Conservation (phyloP, 2,888 invertebrate genomes). For the Malthinus seriepunctatus region DNA sequence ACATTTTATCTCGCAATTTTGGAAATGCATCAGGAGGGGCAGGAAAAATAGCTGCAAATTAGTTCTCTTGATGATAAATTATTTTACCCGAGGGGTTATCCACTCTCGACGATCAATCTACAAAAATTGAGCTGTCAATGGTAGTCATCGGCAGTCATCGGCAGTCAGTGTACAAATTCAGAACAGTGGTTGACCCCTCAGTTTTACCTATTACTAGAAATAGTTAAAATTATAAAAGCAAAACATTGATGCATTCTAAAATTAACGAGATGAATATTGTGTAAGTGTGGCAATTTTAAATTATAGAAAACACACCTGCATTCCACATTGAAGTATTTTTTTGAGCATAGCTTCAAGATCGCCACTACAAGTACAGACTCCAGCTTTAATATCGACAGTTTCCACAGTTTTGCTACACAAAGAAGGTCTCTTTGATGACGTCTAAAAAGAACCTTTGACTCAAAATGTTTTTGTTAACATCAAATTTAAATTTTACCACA, state of each 20-base stretch:
- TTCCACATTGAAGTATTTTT: slow-evolving; percentile 41
- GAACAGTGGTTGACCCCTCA: too few species aligned
- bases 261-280: slow-evolving; percentile 6
- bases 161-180: too few species aligned
- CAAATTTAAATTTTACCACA: slow-evolving; percentile 3
- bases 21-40: neutral
- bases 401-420: slow-evolving; percentile 15
- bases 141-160: too few species aligned
- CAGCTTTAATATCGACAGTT: slow-evolving; percentile 15
- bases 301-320: slow-evolving; percentile 38
- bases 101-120: neutral
- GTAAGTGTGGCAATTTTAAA: slow-evolving; percentile 32
- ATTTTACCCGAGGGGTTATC: neutral
- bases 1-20: slow-evolving; percentile 1
- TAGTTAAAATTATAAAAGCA: neutral
- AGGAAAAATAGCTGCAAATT: too few species aligned
- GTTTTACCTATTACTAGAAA: too few species aligned
- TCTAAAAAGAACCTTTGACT: slow-evolving; percentile 11
- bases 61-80: too few species aligned
- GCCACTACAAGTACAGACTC: slow-evolving; percentile 25
- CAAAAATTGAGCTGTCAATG: too few species aligned
- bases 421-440: neutral
- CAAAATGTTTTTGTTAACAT: neutral
- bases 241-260: neutral
- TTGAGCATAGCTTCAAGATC: slow-evolving; percentile 35